Base-by-base conservation (phyloP, 2,888 invertebrate species). In the Acleris literana region DNA sequence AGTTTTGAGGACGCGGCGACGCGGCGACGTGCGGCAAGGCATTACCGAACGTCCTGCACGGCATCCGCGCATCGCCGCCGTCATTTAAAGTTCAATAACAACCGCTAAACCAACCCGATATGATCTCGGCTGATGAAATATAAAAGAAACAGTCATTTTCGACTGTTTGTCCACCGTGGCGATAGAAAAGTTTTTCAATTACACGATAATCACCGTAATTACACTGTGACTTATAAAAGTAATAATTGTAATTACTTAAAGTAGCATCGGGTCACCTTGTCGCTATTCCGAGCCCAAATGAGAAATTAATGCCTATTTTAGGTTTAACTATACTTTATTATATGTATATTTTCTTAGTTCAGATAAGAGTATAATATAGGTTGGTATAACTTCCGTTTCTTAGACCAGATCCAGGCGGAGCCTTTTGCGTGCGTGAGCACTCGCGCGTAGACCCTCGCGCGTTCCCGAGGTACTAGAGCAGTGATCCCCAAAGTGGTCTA, bases 161-260 rank as follows among this genome's bases (percentile, higher is more conserved):
- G 81, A 79, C 81, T 79, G 79, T 90, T 86, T 79, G 79, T 80
- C 80, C 74, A 74, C 81, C 79, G 73, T 84, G 86, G 87, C 88
- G 86, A 81, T 84, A 80, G 77, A 86, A 88, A 92, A 92, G 78
- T 92, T 92, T 92, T 92, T 90, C 92, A 91, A 92, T 92, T 90
- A 90, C 81, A 73, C 68, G 73, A 71, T 74, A 77, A 78, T 73
- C 72, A 70, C 73, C 72, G 76, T 85, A 87, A 87, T 86, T 85
- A 83, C 81, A 75, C 77, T 78, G 78, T 44, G 77, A 79, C 71
- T 72, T 64, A 79, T 77, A 76, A 73, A 79, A 80, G 79, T 81
- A 82, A 71, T 81, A 76, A 80, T 77, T 81, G 78, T 82, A 81
- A 83, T 85, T 81, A 81, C 73, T 66, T 61, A 66, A 52, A 66